Evolutionary conservation across 2,888 invertebrate species (phyloP).

Genomic region (Eudemis profundana): DNA sequence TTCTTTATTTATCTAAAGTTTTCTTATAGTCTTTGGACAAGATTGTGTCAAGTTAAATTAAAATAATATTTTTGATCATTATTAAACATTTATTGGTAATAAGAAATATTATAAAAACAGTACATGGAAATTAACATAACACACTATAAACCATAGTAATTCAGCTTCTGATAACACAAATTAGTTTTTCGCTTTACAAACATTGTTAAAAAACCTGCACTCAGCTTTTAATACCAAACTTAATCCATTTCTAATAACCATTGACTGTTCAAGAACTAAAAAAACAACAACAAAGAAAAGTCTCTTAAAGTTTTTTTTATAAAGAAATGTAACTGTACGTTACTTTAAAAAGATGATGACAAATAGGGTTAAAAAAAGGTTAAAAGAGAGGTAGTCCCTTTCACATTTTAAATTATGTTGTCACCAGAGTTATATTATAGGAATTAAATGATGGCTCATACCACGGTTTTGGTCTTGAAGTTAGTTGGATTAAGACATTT

Average conservation of each 20-base stretch:
- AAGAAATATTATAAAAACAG: no score
- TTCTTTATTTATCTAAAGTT: no score
- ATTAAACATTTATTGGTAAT: no score
- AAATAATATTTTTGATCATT: no score
- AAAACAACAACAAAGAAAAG: constrained; percentile 51
- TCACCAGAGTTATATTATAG: constrained; percentile 60
- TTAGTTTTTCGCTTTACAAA: no score
- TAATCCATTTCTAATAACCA: constrained; percentile 46
- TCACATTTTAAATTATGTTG: constrained; percentile 65
- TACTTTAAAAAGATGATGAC: constrained; percentile 53
- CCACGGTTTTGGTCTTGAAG: constrained; percentile 41
- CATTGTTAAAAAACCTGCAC: background rate
- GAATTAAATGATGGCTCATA: constrained; percentile 61
- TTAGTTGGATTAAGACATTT: constrained; percentile 47
- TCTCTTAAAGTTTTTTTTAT: constrained; percentile 58
- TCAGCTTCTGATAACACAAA: no score
- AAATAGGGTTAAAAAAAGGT: constrained; percentile 53
- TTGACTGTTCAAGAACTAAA: constrained; percentile 64
- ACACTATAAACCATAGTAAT: no score
- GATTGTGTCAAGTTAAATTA: no score
- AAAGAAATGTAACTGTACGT: constrained; percentile 46
- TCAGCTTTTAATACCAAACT: constrained; percentile 17
- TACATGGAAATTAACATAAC: no score
- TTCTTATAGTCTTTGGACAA: no score
- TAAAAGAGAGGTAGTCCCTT: constrained; percentile 59